phyloP scores from a whole-genome alignment of 2,113 vertebrate genomes.

The Chamaea fasciata region DNA sequence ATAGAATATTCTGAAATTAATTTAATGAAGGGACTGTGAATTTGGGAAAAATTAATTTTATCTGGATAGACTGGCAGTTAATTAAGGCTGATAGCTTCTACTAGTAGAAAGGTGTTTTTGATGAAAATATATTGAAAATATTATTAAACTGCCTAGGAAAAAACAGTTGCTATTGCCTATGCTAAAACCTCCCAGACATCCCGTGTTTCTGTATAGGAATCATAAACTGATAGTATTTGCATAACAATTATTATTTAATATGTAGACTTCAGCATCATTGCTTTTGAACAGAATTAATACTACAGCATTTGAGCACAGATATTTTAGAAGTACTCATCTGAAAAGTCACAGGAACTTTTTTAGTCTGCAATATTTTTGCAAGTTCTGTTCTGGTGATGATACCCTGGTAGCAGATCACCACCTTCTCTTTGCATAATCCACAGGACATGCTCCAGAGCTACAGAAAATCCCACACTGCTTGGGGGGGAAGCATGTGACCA shows the following conservation, averaged over 20 bases:
- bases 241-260: constrained; percentile 7
- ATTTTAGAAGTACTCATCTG: not conserved
- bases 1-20: not conserved
- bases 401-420: not conserved
- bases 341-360: not conserved
- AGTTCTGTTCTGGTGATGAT: not conserved
- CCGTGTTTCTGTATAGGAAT: not conserved
- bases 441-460: not conserved
- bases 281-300: not conserved
- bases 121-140: constrained; percentile 8
- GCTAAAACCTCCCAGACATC: not conserved
- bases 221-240: not conserved
- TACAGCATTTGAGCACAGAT: not conserved
- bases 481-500: not conserved
- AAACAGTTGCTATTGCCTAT: not conserved
- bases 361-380: not conserved
- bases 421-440: not conserved
- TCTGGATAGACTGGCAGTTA: not conserved
- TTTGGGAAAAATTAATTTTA: constrained; percentile 22
- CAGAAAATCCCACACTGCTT: not conserved
- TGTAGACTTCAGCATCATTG: not conserved
- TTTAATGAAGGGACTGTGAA: not conserved
- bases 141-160: constrained; percentile 1
- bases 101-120: not conserved
- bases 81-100: constrained; percentile 4